Base-by-base conservation (phyloP, 2,113 vertebrate species). In the Probosciger aterrimus region DNA sequence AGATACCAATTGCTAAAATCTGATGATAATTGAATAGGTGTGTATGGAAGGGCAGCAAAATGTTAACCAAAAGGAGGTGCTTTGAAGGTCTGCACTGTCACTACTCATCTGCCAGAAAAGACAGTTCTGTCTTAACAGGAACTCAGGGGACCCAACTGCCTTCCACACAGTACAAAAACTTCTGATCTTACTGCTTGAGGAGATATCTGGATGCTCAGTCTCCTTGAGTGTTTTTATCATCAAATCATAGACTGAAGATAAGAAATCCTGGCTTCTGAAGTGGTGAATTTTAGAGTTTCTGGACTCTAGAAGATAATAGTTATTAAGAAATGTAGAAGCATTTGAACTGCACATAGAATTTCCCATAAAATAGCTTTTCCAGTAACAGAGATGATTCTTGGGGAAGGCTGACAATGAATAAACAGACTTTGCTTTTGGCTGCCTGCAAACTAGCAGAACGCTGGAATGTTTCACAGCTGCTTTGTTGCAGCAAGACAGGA, bases 241-340 rank as follows among this genome's bases (percentile, higher is more conserved):
- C 52, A n/a, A 55, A 52, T 74, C n/a, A 22, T n/a, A 53, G 33
- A 20, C 39, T 79, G 65, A 75, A 68, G 73, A 70, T 35, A 46
- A 83, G 77, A 68, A 83, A 33, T 68, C 17, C 37, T 82, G 50
- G 14, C 20, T 86, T 93, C 81, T 86, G 33, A 91, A 80, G 30
- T 31, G 55, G 16, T 77, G 16, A 4, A 39, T 77, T 67, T 60
- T 41, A n/a, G n/a, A 52, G 28, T 59, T 76, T 79, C 75, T 90
- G 49, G n/a, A 19, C 59, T 55, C 25, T 2, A 10, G 64, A 88
- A 59, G 63, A 37, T 18, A 16, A 24, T 33, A 13, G 4, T 59
- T 90, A 19, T 1, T 63, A 65, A 63, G 30, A 35, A 59, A 77
- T 46, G 18, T 19, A 80, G 63, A 70, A 76, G 22, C 25, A 6